Evolutionary conservation across 2,797 vertebrate genomes (phyloP).

Genomic region (Glossophaga mutica): DNA sequence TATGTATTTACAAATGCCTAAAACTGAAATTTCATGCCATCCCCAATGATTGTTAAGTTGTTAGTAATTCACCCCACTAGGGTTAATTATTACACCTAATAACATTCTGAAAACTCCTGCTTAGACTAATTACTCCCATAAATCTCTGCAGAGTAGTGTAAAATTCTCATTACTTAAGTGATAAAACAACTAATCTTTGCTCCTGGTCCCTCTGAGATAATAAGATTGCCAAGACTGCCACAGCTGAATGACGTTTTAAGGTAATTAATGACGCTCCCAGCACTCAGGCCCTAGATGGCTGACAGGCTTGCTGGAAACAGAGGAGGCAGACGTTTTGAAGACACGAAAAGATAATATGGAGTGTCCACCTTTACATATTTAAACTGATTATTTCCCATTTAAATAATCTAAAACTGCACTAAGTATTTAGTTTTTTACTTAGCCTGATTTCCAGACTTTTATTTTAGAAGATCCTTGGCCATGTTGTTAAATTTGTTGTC

Average conservation of each 20-base stretch:
- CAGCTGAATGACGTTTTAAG: slow-evolving; percentile 45
- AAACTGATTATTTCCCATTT: neutral
- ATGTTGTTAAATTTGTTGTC: neutral
- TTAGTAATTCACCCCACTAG: slow-evolving; percentile 64
- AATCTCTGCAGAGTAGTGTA: slow-evolving; percentile 80
- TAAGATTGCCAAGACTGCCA: slow-evolving; percentile 59
- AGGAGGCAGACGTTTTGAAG: neutral
- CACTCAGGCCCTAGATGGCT: neutral
- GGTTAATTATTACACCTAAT: slow-evolving; percentile 80
- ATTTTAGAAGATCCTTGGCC: neutral
- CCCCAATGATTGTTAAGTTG: slow-evolving; percentile 66
- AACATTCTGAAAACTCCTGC: slow-evolving; percentile 73
- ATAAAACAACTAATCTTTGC: slow-evolving; percentile 78
- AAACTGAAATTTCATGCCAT: slow-evolving; percentile 61
- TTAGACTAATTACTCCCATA: slow-evolving; percentile 80
- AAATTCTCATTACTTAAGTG: slow-evolving; percentile 81
- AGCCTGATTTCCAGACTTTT: neutral
- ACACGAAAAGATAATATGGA: neutral
- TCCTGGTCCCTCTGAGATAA: slow-evolving; percentile 71
- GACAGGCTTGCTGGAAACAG: neutral
- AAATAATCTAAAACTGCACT: neutral
- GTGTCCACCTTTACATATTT: neutral
- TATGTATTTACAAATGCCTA: slow-evolving; percentile 63
- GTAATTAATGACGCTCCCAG: slow-evolving; percentile 42
- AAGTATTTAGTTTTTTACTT: neutral